phyloP scores from a whole-genome alignment of 2,797 vertebrate species.

The Macroramphosus scolopax region DNA sequence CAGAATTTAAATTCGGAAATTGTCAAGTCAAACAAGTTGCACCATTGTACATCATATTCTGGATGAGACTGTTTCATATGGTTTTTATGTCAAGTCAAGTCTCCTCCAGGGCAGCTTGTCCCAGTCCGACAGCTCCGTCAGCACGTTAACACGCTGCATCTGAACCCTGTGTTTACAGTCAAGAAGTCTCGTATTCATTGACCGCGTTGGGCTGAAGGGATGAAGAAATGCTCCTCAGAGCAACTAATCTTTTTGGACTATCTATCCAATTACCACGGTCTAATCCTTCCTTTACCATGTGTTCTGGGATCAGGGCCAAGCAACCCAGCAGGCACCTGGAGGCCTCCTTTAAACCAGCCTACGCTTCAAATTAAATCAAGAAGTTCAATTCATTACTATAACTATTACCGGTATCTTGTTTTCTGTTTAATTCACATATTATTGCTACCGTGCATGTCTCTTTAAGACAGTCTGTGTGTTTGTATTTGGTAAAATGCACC shows the following conservation, averaged over 20 bases:
- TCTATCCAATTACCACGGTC: constrained; percentile 69
- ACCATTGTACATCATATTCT: no score
- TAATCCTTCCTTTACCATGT: constrained; percentile 68
- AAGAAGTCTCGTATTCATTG: constrained; percentile 32
- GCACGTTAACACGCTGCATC: constrained; percentile 43
- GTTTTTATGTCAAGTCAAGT: no score
- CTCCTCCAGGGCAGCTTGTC: constrained; percentile 12
- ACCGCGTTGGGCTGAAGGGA: constrained; percentile 5
- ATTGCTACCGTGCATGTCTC: background rate
- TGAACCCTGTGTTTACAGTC: constrained; percentile 41
- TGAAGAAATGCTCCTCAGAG: constrained; percentile 37
- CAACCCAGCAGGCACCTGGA: constrained; percentile 41
- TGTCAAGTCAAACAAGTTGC: no score
- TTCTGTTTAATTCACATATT: constrained; percentile 6
- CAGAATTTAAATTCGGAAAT: no score
- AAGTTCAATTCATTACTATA: no score
- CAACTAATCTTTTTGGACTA: constrained; percentile 62
- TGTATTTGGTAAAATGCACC: background rate
- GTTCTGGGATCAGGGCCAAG: constrained; percentile 63
- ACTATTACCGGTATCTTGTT: no score
- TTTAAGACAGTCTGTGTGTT: background rate
- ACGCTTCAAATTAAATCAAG: no score
- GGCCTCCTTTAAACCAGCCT: constrained; percentile 25
- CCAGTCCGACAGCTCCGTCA: constrained; percentile 35
- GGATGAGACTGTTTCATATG: no score